These are phyloP conservation scores for Poeciliopsis prolifica DNA, from an alignment of 2,113 vertebrate species.

Conservation along the genomic window DNA sequence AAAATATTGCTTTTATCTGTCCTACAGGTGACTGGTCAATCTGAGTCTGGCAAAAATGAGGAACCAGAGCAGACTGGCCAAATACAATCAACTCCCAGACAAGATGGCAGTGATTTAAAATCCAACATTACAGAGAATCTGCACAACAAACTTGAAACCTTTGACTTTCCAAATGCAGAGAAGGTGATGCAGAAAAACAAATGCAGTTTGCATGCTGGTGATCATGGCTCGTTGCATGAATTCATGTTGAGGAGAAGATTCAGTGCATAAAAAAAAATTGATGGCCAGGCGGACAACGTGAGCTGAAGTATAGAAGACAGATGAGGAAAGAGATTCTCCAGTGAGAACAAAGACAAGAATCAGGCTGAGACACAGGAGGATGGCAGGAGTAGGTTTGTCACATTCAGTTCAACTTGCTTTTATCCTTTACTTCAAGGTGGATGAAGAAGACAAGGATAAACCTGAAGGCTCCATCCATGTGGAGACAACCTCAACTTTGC, in stretches of 20 bases:
- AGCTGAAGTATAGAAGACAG: conserved; percentile 9
- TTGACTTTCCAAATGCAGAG: conserved; percentile 19
- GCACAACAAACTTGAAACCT: background rate
- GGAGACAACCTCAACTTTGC: background rate
- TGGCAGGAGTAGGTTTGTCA: background rate
- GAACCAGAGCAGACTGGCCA: conserved; percentile 22
- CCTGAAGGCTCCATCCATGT: conserved; percentile 1
- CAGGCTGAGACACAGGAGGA: conserved; percentile 4
- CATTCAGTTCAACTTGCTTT: background rate
- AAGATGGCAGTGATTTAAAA: conserved; percentile 21
- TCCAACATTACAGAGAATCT: conserved; percentile 28
- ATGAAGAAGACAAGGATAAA: conserved; percentile 17
- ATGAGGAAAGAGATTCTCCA: background rate
- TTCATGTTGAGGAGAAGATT: background rate
- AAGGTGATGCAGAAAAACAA: conserved; percentile 43
- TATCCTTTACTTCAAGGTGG: conserved; percentile 7
- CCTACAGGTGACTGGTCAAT: background rate
- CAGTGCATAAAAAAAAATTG: background rate
- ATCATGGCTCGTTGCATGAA: background rate
- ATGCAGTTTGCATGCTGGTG: background rate
- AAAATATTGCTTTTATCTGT: background rate
- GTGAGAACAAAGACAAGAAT: background rate
- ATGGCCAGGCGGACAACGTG: background rate
- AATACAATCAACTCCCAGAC: background rate
- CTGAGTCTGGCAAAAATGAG: background rate